phyloP scores from a whole-genome alignment of 2,113 vertebrate genomes.

The Sciurus niger region DNA sequence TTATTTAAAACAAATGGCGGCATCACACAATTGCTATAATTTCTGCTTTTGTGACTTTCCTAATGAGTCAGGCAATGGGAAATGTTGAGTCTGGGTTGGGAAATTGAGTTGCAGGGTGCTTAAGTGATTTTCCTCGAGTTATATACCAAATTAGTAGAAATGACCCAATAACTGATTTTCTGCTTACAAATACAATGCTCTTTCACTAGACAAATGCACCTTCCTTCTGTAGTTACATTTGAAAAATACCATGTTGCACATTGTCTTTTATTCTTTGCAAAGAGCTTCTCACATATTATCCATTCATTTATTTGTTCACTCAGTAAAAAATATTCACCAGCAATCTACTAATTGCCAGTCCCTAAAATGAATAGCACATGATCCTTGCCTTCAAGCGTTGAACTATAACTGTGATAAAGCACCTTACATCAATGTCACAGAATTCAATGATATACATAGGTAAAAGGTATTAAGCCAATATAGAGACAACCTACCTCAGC shows the following conservation, averaged over 20 bases:
- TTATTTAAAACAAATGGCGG: background rate
- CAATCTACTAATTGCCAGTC: background rate
- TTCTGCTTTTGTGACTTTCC: background rate
- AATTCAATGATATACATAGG: background rate
- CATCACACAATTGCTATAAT: background rate
- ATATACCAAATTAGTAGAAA: slow-evolving; percentile 32
- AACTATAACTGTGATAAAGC: background rate
- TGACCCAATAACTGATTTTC: background rate
- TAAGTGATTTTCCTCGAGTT: slow-evolving; percentile 37
- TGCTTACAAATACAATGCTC: slow-evolving; percentile 33
- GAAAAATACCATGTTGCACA: slow-evolving; percentile 3
- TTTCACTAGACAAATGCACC: slow-evolving; percentile 35
- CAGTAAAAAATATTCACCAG: slow-evolving; percentile 31
- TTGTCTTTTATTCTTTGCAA: slow-evolving; percentile 43
- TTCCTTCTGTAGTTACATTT: slow-evolving; percentile 52
- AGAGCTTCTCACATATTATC: background rate
- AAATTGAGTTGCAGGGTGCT: slow-evolving; percentile 2
- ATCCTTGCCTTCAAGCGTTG: background rate
- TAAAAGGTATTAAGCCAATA: background rate
- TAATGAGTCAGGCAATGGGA: background rate
- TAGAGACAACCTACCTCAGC: background rate
- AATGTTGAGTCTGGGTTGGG: background rate
- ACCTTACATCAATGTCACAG: background rate
- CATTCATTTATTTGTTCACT: slow-evolving; percentile 41
- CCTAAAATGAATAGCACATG: background rate